Evolutionary conservation across 2,888 invertebrate genomes (phyloP).

Genomic region (Nebria brevicollis): DNA sequence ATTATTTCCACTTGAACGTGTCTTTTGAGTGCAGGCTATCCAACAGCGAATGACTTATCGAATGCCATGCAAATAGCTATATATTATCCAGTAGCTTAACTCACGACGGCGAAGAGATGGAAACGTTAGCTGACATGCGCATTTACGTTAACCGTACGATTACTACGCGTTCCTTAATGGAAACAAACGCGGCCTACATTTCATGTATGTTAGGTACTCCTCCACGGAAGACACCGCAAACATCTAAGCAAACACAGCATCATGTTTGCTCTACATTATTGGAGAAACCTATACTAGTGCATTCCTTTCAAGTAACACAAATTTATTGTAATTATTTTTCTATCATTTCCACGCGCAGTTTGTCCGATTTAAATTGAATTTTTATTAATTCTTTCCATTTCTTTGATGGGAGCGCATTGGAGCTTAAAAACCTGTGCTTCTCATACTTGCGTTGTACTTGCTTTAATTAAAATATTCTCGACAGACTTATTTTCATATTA

Average conservation of each 20-base stretch:
- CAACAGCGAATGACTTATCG: slow-evolving; percentile 17
- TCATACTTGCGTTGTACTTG: slow-evolving; percentile 34
- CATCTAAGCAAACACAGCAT: background rate
- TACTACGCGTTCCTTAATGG: background rate
- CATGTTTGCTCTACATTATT: background rate
- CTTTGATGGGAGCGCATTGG: background rate
- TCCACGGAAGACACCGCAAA: background rate
- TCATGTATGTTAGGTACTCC: background rate
- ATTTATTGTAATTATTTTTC: background rate
- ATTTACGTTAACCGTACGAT: background rate
- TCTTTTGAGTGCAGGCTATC: slow-evolving; percentile 11
- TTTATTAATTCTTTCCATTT: slow-evolving; percentile 1
- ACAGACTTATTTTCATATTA: slow-evolving; percentile 25
- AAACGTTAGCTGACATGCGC: background rate
- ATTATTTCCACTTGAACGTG: slow-evolving; percentile 19
- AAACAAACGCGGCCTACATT: background rate
- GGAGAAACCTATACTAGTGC: background rate
- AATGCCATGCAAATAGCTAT: slow-evolving; percentile 15
- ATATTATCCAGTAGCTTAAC: slow-evolving; percentile 21
- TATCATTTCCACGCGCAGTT: no score
- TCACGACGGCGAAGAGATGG: background rate
- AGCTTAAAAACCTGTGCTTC: slow-evolving; percentile 7
- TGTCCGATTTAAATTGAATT: background rate
- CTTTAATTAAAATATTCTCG: slow-evolving; percentile 44
- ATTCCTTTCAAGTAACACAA: background rate